Evolutionary conservation across 2,888 invertebrate species (phyloP).

Genomic region (Zygogramma bicolorata): DNA sequence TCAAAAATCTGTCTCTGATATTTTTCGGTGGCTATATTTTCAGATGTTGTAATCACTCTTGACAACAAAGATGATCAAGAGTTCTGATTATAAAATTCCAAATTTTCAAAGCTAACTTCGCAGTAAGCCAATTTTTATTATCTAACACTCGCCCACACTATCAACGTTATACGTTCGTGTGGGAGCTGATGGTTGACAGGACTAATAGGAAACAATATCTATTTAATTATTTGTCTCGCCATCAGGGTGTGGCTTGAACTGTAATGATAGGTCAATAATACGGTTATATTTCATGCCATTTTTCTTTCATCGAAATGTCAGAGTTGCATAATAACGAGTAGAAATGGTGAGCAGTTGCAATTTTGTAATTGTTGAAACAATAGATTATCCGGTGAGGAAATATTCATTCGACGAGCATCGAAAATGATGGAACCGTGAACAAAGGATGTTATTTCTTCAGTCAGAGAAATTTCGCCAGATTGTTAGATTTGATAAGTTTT

Average conservation of each 20-base stretch:
- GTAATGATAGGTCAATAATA: not conserved
- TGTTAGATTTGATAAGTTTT: no score
- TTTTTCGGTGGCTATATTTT: no score
- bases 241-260: not conserved
- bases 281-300: not conserved
- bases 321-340: not conserved
- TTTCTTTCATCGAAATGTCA: not conserved
- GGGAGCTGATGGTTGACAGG: not conserved
- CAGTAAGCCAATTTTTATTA: not conserved
- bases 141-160: not conserved
- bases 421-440: no score
- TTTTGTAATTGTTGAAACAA: not conserved
- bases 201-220: not conserved
- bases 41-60: no score
- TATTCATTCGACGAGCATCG: no score
- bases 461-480: no score
- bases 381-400: no score
- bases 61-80: no score
- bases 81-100: no score
- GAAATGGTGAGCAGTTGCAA: not conserved
- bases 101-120: no score
- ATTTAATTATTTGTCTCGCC: slow-evolving; percentile 8
- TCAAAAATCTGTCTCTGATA: no score
- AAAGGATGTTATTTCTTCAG: no score
- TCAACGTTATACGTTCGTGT: not conserved